phyloP scores from a whole-genome alignment of 2,797 vertebrate genomes.

The Coranthus polyacanthus region DNA sequence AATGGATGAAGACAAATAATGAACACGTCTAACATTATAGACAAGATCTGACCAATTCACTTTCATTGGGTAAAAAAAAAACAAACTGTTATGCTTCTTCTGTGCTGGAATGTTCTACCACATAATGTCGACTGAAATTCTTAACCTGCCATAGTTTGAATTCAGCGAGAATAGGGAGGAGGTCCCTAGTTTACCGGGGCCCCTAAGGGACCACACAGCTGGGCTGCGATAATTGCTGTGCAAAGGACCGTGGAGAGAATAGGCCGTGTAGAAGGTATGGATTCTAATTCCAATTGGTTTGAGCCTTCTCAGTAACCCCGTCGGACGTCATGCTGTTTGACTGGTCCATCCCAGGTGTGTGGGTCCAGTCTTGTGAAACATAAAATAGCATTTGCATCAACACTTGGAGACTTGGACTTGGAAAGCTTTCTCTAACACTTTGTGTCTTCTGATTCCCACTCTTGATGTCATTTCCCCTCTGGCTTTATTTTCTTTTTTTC shows the following conservation, averaged over 20 bases:
- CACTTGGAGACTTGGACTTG: slow-evolving; percentile 56
- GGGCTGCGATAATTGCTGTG: slow-evolving; percentile 77
- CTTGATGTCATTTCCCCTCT: slow-evolving; percentile 50
- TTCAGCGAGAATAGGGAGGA: slow-evolving; percentile 54
- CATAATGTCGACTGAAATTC: slow-evolving; percentile 12
- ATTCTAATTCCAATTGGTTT: slow-evolving; percentile 42
- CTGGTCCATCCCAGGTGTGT: slow-evolving; percentile 72
- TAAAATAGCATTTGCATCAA: slow-evolving; percentile 78
- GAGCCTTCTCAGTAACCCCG: slow-evolving; percentile 64
- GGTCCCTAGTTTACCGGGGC: slow-evolving; percentile 59
- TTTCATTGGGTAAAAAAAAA: too few relatives aligned
- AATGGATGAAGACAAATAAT: background rate
- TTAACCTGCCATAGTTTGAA: slow-evolving; percentile 9
- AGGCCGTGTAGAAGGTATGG: slow-evolving; percentile 36
- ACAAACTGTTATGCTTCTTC: too few relatives aligned
- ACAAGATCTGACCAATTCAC: too few relatives aligned
- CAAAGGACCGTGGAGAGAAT: slow-evolving; percentile 60
- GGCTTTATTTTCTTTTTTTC: background rate
- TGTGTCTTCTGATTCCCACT: slow-evolving; percentile 48
- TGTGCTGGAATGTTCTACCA: background rate
- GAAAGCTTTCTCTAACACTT: slow-evolving; percentile 23
- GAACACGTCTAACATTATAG: background rate
- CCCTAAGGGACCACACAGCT: slow-evolving; percentile 80
- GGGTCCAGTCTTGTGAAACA: slow-evolving; percentile 62
- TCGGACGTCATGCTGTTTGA: slow-evolving; percentile 56